These are phyloP conservation scores for Sympetrum striolatum DNA, from an alignment of 2,888 invertebrate species.

Conservation along the genomic window DNA sequence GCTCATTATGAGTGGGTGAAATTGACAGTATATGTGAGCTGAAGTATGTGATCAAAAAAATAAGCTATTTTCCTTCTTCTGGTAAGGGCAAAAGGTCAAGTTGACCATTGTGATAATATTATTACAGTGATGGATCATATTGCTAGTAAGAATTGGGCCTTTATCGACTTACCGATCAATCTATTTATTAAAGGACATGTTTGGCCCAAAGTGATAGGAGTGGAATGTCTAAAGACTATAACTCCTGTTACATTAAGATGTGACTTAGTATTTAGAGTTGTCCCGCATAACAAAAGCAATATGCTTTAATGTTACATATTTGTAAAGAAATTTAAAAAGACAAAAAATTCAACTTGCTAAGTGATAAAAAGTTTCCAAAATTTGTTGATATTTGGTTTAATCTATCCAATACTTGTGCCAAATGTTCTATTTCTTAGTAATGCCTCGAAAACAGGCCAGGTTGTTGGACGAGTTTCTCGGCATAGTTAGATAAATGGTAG, in stretches of 20 bases:
- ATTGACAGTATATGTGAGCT: conserved; percentile 17
- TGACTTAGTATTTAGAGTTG: not conserved
- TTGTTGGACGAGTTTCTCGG: not conserved
- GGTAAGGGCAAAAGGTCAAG: conserved; percentile 33
- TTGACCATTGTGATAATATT: conserved; percentile 33
- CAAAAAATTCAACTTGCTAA: not conserved
- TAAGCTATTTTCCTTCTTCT: conserved; percentile 41
- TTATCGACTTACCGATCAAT: not conserved
- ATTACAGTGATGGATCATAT: conserved; percentile 19
- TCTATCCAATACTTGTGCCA: conserved; percentile 38
- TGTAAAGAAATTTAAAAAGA: conserved; percentile 22
- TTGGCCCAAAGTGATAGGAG: conserved; percentile 10
- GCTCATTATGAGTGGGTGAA: conserved; percentile 29
- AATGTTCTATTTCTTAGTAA: conserved; percentile 34
- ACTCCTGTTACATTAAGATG: conserved; percentile 12
- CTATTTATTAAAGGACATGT: not conserved
- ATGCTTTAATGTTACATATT: conserved; percentile 34
- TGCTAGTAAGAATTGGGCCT: conserved; percentile 13
- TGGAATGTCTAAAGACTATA: not conserved
- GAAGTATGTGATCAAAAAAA: conserved; percentile 39
- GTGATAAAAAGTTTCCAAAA: not conserved
- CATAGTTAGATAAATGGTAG: not conserved
- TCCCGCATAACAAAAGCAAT: conserved; percentile 24
- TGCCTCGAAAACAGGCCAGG: conserved; percentile 7
- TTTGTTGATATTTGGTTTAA: conserved; percentile 31